These are phyloP conservation scores for Aphidius ervi DNA, from an alignment of 1,140 invertebrate genomes.

Conservation along the genomic window DNA sequence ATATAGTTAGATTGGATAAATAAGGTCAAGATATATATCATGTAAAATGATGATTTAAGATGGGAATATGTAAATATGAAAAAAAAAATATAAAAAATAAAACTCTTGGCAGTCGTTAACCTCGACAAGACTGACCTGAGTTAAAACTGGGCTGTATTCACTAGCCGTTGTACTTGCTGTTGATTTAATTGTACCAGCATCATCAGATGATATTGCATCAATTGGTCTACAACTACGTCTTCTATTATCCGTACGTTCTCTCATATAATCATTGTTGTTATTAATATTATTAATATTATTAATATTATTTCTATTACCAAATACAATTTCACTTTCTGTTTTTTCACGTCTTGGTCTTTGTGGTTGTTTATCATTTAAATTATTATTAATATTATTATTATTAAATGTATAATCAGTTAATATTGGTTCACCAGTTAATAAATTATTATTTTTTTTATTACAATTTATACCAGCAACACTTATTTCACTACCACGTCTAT, in stretches of 20 bases:
- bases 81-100: no score
- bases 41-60: no score
- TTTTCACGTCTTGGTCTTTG: conserved; percentile 73
- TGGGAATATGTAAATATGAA: no score
- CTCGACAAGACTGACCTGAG: conserved; percentile 44
- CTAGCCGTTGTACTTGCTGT: conserved; percentile 49
- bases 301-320: conserved; percentile 55
- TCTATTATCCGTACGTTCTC: conserved; percentile 51
- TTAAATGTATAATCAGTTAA: conserved; percentile 68
- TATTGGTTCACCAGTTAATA: conserved; percentile 60
- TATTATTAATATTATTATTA: conserved; percentile 30
- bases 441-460: conserved; percentile 43
- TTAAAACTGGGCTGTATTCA: conserved; percentile 49
- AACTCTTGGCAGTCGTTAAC: no score
- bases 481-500: conserved; percentile 59
- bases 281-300: conserved; percentile 22
- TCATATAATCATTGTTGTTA: conserved; percentile 31
- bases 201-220: conserved; percentile 42
- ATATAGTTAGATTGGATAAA: no score
- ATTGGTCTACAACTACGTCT: conserved; percentile 51
- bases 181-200: conserved; percentile 46
- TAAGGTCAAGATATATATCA: no score
- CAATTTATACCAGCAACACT: conserved; percentile 47
- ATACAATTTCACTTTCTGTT: conserved; percentile 79
- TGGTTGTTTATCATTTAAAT: conserved; percentile 43